These are phyloP conservation scores for Ochropleura leucogaster DNA, from an alignment of 2,888 invertebrate genomes.

Conservation along the genomic window DNA sequence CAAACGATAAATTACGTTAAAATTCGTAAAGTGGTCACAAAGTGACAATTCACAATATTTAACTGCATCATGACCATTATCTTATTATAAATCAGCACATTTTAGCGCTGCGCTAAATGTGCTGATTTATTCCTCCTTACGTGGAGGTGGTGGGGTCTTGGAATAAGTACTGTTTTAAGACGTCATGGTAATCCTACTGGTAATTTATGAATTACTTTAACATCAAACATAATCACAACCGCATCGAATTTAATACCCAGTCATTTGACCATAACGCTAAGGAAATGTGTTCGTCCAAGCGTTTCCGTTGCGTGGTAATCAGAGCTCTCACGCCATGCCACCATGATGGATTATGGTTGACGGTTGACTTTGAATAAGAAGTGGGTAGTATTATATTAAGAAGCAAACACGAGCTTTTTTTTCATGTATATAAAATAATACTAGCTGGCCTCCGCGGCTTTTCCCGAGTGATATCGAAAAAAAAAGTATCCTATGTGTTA, in stretches of 20 bases:
- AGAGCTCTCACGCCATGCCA: slow-evolving; percentile 34
- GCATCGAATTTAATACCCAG: slow-evolving; percentile 55
- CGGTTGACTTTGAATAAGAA: slow-evolving; percentile 9
- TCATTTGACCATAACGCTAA: slow-evolving; percentile 39
- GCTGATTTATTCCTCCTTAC: slow-evolving; percentile 1
- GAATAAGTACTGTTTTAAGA: too few relatives aligned
- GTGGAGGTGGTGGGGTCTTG: too few relatives aligned
- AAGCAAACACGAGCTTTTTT: slow-evolving; percentile 6
- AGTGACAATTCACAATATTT: too few relatives aligned
- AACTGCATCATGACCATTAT: too few relatives aligned
- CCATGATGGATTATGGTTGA: slow-evolving; percentile 44
- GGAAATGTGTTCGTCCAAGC: slow-evolving; percentile 54
- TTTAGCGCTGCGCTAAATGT: neutral
- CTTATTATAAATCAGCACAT: neutral
- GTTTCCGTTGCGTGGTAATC: slow-evolving; percentile 59
- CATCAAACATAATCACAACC: slow-evolving; percentile 29
- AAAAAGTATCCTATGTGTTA: too few relatives aligned
- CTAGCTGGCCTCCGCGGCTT: too few relatives aligned
- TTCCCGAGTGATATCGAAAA: too few relatives aligned
- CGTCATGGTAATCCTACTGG: too few relatives aligned
- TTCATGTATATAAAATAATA: neutral
- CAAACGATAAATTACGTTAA: too few relatives aligned
- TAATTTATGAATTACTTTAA: slow-evolving; percentile 28
- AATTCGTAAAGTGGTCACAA: too few relatives aligned
- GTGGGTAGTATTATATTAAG: neutral